These are phyloP conservation scores for Serrognathus titanus DNA, from an alignment of 2,888 invertebrate species.

Conservation along the genomic window DNA sequence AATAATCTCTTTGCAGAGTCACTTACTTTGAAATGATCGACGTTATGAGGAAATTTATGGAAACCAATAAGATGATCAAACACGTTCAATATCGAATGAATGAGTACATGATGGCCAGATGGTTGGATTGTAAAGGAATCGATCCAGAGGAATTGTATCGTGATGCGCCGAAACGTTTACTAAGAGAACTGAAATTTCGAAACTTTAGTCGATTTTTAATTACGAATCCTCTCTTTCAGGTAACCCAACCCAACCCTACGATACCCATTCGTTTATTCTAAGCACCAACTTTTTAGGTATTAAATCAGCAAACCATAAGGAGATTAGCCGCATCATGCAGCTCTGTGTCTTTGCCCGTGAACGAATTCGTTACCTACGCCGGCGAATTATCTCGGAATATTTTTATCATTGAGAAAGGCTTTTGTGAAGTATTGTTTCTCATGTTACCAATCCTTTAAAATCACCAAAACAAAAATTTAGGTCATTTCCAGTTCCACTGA, in stretches of 20 bases:
- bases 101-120: constrained; percentile 27
- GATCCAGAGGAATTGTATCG: constrained; percentile 19
- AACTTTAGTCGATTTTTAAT: constrained; percentile 21
- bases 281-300: constrained; percentile 3
- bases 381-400: constrained; percentile 26
- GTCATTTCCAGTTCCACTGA: constrained; percentile 23
- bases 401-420: constrained; percentile 30
- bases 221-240: constrained; percentile 25
- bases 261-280: background rate
- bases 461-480: constrained; percentile 1
- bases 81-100: constrained; percentile 26
- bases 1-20: background rate
- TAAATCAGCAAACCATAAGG: constrained; percentile 8
- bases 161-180: constrained; percentile 25
- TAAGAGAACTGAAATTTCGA: constrained; percentile 23
- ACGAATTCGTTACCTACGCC: constrained; percentile 29
- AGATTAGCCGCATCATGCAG: constrained; percentile 21
- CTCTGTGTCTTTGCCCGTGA: constrained; percentile 20
- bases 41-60: constrained; percentile 25
- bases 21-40: constrained; percentile 24
- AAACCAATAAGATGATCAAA: constrained; percentile 22
- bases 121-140: constrained; percentile 27
- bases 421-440: constrained; percentile 22
- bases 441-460: too few relatives aligned
- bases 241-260: constrained; percentile 8